Evolutionary conservation across 2,113 vertebrate species (phyloP).

Genomic region (Narcine bancroftii): DNA sequence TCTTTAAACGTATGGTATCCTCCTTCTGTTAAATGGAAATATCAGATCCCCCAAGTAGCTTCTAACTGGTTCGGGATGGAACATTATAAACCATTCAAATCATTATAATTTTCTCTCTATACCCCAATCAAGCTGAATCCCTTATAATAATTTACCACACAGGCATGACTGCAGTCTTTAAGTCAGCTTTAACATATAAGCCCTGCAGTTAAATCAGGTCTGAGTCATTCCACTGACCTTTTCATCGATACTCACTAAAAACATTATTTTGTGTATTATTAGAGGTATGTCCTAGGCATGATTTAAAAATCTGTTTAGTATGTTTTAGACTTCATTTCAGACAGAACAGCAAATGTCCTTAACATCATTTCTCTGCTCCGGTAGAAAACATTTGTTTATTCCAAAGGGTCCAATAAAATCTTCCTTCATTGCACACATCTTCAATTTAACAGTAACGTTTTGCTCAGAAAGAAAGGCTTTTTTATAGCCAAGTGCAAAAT

Average conservation of each 20-base stretch:
- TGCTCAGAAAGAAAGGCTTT: neutral
- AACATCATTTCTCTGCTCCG: neutral
- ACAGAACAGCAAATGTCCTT: neutral
- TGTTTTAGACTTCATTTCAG: neutral
- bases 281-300: neutral
- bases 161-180: slow-evolving; percentile 14
- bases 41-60: slow-evolving; percentile 34
- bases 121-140: slow-evolving; percentile 33
- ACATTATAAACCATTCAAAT: slow-evolving; percentile 38
- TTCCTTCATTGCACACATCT: slow-evolving; percentile 15
- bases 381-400: neutral
- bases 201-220: neutral
- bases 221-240: neutral
- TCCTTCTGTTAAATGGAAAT: slow-evolving; percentile 31
- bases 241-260: neutral
- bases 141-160: slow-evolving; percentile 35
- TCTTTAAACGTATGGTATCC: slow-evolving; percentile 30
- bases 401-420: slow-evolving; percentile 27
- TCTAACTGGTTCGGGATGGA: slow-evolving; percentile 28
- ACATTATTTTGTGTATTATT: neutral
- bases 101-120: slow-evolving; percentile 26
- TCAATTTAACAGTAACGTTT: slow-evolving; percentile 19
- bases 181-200: neutral
- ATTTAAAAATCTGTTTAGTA: neutral
- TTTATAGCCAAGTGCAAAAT: neutral